Evolutionary conservation across 2,113 vertebrate species (phyloP).

Genomic region (Otolemur garnettii): DNA sequence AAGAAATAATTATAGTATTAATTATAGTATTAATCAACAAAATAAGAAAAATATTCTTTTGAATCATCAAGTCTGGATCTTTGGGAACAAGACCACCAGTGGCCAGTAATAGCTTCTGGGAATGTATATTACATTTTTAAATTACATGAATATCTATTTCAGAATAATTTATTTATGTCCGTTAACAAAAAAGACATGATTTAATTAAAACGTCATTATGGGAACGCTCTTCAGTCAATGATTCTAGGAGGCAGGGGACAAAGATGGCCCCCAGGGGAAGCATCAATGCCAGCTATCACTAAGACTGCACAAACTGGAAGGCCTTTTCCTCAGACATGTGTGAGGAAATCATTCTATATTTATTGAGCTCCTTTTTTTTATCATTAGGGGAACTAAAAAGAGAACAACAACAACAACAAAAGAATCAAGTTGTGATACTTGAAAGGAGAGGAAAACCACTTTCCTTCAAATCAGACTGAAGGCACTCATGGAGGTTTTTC

Average conservation of each 20-base stretch:
- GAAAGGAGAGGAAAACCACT: not conserved
- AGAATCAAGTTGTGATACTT: not conserved
- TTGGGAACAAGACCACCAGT: not conserved
- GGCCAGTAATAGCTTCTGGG: not conserved
- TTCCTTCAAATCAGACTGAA: not conserved
- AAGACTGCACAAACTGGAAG: not conserved
- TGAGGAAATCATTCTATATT: not conserved
- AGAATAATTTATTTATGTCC: not conserved
- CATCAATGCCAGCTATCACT: not conserved
- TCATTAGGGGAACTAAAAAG: not conserved
- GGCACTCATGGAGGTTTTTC: not conserved
- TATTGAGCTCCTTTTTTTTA: not conserved
- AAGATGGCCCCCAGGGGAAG: not conserved
- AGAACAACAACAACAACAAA: not conserved
- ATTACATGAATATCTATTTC: not conserved
- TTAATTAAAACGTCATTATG: not conserved
- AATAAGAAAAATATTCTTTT: slow-evolving; percentile 18
- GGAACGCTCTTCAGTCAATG: not conserved
- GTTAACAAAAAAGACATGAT: not conserved
- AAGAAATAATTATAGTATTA: not conserved
- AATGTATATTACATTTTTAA: not conserved
- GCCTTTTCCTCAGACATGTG: not conserved
- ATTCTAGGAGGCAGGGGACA: not conserved
- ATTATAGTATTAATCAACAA: not conserved
- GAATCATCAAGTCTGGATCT: not conserved